Evolutionary conservation across 2,888 invertebrate genomes (phyloP).

Genomic region (Nephrotoma flavescens): DNA sequence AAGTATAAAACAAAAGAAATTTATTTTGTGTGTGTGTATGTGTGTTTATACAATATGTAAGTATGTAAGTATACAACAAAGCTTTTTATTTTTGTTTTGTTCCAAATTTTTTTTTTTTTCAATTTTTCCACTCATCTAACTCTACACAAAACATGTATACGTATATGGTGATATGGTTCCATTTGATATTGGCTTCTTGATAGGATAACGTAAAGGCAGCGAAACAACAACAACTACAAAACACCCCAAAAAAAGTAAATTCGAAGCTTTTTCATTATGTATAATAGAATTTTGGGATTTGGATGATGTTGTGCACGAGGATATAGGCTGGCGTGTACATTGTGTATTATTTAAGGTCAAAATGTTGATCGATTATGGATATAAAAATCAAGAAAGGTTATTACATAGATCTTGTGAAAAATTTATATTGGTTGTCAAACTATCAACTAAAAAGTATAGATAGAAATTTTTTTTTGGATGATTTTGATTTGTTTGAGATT

Average conservation of each 20-base stretch:
- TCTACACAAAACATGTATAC: not conserved
- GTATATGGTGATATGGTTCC: not conserved
- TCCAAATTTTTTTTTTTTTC: not conserved
- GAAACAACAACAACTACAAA: not conserved
- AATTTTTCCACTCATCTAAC: not conserved
- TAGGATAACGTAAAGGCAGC: not conserved
- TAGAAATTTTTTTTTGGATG: not conserved
- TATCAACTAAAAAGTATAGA: not conserved
- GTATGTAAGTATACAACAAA: not conserved
- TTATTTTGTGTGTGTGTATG: not conserved
- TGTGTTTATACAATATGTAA: too few species aligned
- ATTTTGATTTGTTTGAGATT: not conserved
- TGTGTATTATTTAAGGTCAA: not conserved
- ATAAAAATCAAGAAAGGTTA: not conserved
- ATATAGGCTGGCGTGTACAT: not conserved
- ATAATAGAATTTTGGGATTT: not conserved
- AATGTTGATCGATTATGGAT: not conserved
- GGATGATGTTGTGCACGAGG: not conserved
- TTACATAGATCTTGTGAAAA: not conserved
- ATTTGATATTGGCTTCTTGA: not conserved
- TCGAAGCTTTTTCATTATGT: not conserved
- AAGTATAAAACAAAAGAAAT: not conserved
- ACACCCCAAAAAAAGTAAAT: not conserved
- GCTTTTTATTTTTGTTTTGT: not conserved
- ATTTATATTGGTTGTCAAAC: not conserved